Evolutionary conservation across 2,888 invertebrate species (phyloP), one percentile per base, ranked within the genome.

Genomic region (Atethmia centrago): DNA sequence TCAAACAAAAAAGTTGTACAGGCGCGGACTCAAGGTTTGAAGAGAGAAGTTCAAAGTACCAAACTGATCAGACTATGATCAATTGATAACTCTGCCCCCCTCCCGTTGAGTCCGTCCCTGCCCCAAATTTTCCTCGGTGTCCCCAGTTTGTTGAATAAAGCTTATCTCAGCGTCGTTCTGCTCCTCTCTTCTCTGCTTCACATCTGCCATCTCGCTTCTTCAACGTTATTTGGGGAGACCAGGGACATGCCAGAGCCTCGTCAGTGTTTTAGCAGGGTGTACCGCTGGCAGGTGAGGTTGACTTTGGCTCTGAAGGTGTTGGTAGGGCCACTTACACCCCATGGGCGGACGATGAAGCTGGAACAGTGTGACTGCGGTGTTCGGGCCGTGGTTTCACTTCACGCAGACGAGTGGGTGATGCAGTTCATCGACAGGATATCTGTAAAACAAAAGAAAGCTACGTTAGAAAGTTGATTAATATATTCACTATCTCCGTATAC

Each of bases 221-320:
- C 67, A 74, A 49, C 42, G 47, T 16, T 9, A 25, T 10, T 45
- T 66, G 58, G 51, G 81, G 25, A 80, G 47, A 55, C 31, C 80
- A 80, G 8, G 58, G 53, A 16, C 0, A 10, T 61, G 79, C 12
- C 79, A 79, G 79, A 78, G 79, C 79, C 79, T 79, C 79, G 83
- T 79, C 19, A 1, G 79, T 79, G 7, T 0, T 10, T 14, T 2
- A 45, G 79, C 79, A 83, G 79, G 86, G 80, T n/a, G 80, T 49
- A 40, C 72, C 87, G 55, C 72, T 75, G 14, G 82, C 85, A 59
- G 71, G 80, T 36, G 84, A 82, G 70, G 74, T 80, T 79, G 79
- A 42, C 76, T 79, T 75, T 75, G 76, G 56, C 36, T 65, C 76
- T 31, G 31, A 0, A 51, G 64, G 1, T 74, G 21, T 9, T 21